Evolutionary conservation across 1,140 invertebrate genomes (phyloP).

Genomic region (Adelges cooleyi): DNA sequence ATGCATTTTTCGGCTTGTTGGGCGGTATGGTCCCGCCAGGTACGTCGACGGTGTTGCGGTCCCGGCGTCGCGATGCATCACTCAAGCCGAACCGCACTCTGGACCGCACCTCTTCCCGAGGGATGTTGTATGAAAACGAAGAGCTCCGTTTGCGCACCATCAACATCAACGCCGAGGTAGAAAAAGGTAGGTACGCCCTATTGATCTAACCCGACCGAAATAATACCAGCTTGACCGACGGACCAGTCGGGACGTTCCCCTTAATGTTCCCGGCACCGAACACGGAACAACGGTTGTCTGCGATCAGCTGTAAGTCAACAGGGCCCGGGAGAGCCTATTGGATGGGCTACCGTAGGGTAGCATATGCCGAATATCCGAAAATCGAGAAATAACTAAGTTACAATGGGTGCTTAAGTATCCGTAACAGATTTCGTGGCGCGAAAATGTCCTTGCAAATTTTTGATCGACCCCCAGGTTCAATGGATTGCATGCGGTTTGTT

Average conservation of each 20-base stretch:
- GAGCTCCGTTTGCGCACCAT: slow-evolving; percentile 78
- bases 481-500: too few species aligned
- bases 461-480: not conserved
- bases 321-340: too few species aligned
- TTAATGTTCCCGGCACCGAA: not conserved
- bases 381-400: too few species aligned
- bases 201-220: not conserved
- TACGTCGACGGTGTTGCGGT: slow-evolving; percentile 48
- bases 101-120: slow-evolving; percentile 68
- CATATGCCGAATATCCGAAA: too few species aligned
- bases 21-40: slow-evolving; percentile 31
- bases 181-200: slow-evolving; percentile 55
- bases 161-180: slow-evolving; percentile 85
- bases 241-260: not conserved
- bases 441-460: not conserved
- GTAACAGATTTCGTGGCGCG: too few species aligned
- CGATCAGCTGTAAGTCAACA: too few species aligned
- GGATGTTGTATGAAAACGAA: slow-evolving; percentile 84
- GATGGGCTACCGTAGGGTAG: too few species aligned
- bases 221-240: not conserved
- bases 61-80: slow-evolving; percentile 54
- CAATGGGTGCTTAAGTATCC: too few species aligned
- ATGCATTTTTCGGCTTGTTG: slow-evolving; percentile 23
- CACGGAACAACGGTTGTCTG: not conserved
- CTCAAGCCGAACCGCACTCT: slow-evolving; percentile 62